Evolutionary conservation across 2,888 invertebrate genomes (phyloP).

Genomic region (Hydrotaea diabolus): DNA sequence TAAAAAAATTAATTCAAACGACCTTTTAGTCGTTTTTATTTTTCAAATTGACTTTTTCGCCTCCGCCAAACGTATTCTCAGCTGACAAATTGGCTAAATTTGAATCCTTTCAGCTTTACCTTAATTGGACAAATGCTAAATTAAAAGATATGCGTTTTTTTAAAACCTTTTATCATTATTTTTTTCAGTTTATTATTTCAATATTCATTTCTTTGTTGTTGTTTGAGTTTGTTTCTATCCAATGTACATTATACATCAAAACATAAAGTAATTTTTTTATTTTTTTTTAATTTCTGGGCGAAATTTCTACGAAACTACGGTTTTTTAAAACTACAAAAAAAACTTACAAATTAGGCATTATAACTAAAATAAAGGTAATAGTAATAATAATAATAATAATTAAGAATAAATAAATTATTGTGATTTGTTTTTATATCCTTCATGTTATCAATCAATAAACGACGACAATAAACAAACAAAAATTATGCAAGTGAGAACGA

Average conservation of each 20-base stretch:
- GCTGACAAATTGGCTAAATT: too few species aligned
- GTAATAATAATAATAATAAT: neutral
- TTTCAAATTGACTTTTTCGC: too few species aligned
- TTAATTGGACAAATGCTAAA: too few species aligned
- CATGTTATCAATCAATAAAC: too few species aligned
- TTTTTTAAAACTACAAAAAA: slow-evolving; percentile 42
- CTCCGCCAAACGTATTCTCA: too few species aligned
- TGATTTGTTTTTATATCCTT: too few species aligned
- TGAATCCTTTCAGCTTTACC: too few species aligned
- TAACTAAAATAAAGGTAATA: slow-evolving; percentile 15
- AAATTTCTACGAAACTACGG: slow-evolving; percentile 51
- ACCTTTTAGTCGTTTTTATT: too few species aligned
- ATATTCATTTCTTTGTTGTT: slow-evolving; percentile 36
- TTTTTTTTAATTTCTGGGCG: slow-evolving; percentile 19
- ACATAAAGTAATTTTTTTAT: slow-evolving; percentile 39
- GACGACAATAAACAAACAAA: neutral
- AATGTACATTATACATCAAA: slow-evolving; percentile 60
- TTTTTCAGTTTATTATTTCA: slow-evolving; percentile 41
- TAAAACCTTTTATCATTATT: slow-evolving; percentile 33
- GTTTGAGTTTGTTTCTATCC: neutral
- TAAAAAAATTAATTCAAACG: too few species aligned
- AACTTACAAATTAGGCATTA: slow-evolving; percentile 40
- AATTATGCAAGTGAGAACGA: too few species aligned
- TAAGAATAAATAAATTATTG: slow-evolving; percentile 50
- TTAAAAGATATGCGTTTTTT: neutral